These are phyloP conservation scores for Leuciscus idus DNA, from an alignment of 2,113 vertebrate species.

Conservation along the genomic window DNA sequence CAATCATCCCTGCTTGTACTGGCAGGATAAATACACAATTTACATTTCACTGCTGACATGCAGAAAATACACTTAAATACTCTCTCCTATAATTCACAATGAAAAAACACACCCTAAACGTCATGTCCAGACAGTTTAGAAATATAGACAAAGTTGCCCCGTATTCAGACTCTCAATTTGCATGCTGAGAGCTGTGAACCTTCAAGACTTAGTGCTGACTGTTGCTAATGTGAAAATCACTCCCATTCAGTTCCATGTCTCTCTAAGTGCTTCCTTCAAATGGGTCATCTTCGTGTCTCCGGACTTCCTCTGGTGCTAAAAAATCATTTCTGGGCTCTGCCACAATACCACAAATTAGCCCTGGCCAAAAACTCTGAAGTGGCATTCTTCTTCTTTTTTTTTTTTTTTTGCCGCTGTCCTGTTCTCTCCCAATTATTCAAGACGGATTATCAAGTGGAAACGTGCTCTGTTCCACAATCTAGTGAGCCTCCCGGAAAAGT, in stretches of 20 bases:
- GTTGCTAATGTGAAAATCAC: conserved; percentile 56
- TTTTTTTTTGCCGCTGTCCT: not conserved
- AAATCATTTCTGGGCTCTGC: conserved; percentile 61
- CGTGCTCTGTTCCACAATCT: not conserved
- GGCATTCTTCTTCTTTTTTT: not conserved
- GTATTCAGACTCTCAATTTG: conserved; percentile 40
- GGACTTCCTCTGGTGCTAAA: conserved; percentile 74
- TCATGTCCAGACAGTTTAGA: not conserved
- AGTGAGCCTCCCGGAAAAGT: not conserved
- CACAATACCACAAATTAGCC: conserved; percentile 62
- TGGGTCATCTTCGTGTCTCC: conserved; percentile 58
- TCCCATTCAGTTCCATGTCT: conserved; percentile 57
- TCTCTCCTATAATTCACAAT: not conserved
- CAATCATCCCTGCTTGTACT: not conserved
- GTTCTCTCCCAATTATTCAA: not conserved
- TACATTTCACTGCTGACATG: not conserved
- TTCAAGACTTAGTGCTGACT: conserved; percentile 46
- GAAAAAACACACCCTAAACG: not conserved
- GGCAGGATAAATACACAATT: not conserved
- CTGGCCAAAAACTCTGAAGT: conserved; percentile 6
- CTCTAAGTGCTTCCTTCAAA: conserved; percentile 74
- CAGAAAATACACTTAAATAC: conserved; percentile 14
- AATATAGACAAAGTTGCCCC: not conserved
- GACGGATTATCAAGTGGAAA: not conserved
- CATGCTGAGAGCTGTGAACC: conserved; percentile 47